Percentiles rank a stretch among this genome's conserved stretches.
Evolutionary conservation across 2,888 invertebrate species (phyloP).

Genomic region (Eretmocerus hayati): DNA sequence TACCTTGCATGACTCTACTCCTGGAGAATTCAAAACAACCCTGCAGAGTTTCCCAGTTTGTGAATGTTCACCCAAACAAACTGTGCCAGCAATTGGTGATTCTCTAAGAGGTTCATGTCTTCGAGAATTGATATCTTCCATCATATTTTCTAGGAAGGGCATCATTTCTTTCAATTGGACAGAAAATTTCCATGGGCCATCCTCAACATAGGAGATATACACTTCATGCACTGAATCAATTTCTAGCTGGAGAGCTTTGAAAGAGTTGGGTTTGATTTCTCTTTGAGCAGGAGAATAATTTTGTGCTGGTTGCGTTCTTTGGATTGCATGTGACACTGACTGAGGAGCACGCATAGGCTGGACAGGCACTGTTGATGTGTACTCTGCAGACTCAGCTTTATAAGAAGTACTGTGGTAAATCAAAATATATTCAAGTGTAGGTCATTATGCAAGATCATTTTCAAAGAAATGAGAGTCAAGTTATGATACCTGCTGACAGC

Average conservation of each 20-base stretch:
- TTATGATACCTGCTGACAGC: slow-evolving; percentile 26
- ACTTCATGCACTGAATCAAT: slow-evolving; percentile 16
- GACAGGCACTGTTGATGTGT: not conserved
- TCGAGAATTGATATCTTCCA: slow-evolving; percentile 64
- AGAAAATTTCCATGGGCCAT: slow-evolving; percentile 72
- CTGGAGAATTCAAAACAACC: slow-evolving; percentile 68
- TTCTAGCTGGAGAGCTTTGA: slow-evolving; percentile 20
- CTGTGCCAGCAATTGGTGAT: slow-evolving; percentile 66
- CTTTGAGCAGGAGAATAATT: slow-evolving; percentile 7
- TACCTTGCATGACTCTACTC: slow-evolving; percentile 63
- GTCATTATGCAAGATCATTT: too few species aligned
- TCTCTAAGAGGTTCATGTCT: slow-evolving; percentile 55
- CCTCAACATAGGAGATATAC: slow-evolving; percentile 65
- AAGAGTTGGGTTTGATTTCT: slow-evolving; percentile 15
- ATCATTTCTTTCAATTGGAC: slow-evolving; percentile 62
- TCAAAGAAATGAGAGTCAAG: too few species aligned
- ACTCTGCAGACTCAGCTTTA: too few species aligned
- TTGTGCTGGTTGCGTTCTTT: slow-evolving; percentile 8
- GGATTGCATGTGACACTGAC: slow-evolving; percentile 7
- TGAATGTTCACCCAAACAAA: slow-evolving; percentile 68
- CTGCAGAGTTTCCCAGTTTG: slow-evolving; percentile 65
- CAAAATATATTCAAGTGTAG: too few species aligned
- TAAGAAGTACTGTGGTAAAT: too few species aligned
- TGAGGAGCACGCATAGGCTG: slow-evolving; percentile 2
- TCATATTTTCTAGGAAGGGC: slow-evolving; percentile 59